Percentiles rank a stretch among this genome's conserved stretches.
Evolutionary conservation across 2,113 vertebrate genomes (phyloP).

Genomic region (Condylura cristata): DNA sequence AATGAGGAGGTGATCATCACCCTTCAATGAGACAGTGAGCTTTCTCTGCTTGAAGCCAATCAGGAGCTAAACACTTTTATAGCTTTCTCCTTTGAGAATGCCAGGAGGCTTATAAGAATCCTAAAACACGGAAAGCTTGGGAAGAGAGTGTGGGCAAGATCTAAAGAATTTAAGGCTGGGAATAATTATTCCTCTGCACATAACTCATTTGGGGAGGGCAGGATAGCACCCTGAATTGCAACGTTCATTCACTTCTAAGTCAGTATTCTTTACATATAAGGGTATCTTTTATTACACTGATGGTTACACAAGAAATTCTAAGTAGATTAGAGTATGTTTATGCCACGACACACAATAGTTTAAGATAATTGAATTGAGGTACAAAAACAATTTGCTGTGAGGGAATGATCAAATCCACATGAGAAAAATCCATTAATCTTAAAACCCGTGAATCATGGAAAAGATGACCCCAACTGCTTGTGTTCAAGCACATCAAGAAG

Average conservation of each 20-base stretch:
- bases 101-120: neutral
- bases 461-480: neutral
- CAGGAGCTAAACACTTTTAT: neutral
- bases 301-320: neutral
- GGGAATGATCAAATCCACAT: neutral
- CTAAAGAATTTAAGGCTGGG: neutral
- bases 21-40: neutral
- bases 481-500: neutral
- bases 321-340: neutral
- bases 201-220: neutral
- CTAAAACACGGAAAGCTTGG: neutral
- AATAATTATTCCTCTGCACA: neutral
- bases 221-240: neutral
- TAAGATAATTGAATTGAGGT: slow-evolving; percentile 2
- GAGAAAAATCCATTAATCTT: neutral
- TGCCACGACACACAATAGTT: neutral
- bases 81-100: neutral
- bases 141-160: neutral
- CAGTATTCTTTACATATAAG: neutral
- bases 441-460: neutral
- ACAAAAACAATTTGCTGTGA: slow-evolving; percentile 16
- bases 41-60: neutral
- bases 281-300: neutral
- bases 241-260: neutral
- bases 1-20: neutral